Evolutionary conservation across 2,888 invertebrate genomes (phyloP), one percentile per base, ranked within the genome.

Genomic region (Tupiocoris notatus): DNA sequence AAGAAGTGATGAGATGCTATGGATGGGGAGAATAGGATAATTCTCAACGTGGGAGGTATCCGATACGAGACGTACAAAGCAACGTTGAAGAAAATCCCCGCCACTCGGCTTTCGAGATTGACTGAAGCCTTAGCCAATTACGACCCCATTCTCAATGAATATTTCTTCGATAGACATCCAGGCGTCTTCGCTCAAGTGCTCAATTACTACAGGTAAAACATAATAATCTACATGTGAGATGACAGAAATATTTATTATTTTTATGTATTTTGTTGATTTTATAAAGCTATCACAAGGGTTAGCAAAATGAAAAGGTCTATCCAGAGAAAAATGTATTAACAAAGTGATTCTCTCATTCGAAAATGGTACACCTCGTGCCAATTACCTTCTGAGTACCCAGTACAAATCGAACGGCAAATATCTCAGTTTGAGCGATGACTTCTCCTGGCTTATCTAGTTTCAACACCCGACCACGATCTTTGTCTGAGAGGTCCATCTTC

Each of bases 11-110:
- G 79, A 75, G 66, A 78, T 79, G 79, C 70, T 78, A 92, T 92
- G 92, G 94, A 94, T 89, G 92, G 93, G 81, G 95, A 96, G 87
- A 95, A 96, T 86, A 90, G 95, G 83, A 94, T 96, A 83, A 93
- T 95, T 84, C 88, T 96, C 83, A 96, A 96, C 87, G 95, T 96
- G 83, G 95, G 96, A 80, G 96, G 96, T 79, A 95, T 96, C 84
- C 89, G 93, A 86, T 92, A 87, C 82, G 82, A 81, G 84, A 91
- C 91, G 21, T 91, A 91, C 85, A 91, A 91, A 84, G 90, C 91
- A 21, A 93, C 94, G 58, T 86, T 94, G 80, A 94, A 94, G 86
- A 94, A 94, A 86, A 94, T 95, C 82, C 94, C 94, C 18, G 94
- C 94, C 81, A 95, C 94, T 7, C 85, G 94, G 71, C 86, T 94